A percentile compares a stretch with the other conserved stretches of the same genome.
These are phyloP conservation scores for Fistularia commersonii DNA, from an alignment of 2,797 vertebrate genomes.

Conservation along the genomic window DNA sequence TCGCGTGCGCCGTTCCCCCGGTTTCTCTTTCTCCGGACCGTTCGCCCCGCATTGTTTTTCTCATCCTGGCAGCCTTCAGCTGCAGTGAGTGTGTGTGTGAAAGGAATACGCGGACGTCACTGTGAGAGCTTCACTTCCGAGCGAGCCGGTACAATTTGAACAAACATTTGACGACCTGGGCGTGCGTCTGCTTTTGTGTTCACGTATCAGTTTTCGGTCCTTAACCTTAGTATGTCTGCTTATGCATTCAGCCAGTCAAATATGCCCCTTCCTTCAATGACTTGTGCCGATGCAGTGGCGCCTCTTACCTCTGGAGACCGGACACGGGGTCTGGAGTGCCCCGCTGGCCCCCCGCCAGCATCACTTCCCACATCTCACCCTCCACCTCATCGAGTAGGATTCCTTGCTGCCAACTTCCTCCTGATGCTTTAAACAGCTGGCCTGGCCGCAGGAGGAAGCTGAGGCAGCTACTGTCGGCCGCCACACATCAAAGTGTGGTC, in stretches of 20 bases:
- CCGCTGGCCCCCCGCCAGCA: conserved; percentile 40
- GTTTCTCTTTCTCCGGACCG: conserved; percentile 39
- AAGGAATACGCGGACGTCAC: conserved; percentile 16
- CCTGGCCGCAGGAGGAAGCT: conserved; percentile 41
- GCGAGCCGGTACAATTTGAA: conserved; percentile 23
- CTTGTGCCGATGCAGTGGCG: conserved; percentile 46
- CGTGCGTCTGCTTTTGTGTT: conserved; percentile 12
- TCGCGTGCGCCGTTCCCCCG: conserved; percentile 12
- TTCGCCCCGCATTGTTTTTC: conserved; percentile 54
- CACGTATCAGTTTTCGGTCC: neutral
- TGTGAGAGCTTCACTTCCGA: conserved; percentile 60
- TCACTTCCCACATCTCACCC: conserved; percentile 47
- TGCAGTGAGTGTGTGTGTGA: conserved; percentile 50
- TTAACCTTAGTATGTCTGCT: neutral
- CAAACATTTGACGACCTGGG: conserved; percentile 4
- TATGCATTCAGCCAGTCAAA: conserved; percentile 24
- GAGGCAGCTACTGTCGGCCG: conserved; percentile 40
- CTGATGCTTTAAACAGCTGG: conserved; percentile 69
- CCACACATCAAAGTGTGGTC: conserved; percentile 35
- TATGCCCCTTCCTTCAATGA: conserved; percentile 27
- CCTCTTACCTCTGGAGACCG: conserved; percentile 62
- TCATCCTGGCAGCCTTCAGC: conserved; percentile 58
- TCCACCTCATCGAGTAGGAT: conserved; percentile 39
- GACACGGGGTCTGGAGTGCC: conserved; percentile 54
- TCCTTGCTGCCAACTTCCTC: conserved; percentile 54